These are phyloP conservation scores for Metaphire vulgaris DNA, from an alignment of 1,140 invertebrate species.

Conservation along the genomic window DNA sequence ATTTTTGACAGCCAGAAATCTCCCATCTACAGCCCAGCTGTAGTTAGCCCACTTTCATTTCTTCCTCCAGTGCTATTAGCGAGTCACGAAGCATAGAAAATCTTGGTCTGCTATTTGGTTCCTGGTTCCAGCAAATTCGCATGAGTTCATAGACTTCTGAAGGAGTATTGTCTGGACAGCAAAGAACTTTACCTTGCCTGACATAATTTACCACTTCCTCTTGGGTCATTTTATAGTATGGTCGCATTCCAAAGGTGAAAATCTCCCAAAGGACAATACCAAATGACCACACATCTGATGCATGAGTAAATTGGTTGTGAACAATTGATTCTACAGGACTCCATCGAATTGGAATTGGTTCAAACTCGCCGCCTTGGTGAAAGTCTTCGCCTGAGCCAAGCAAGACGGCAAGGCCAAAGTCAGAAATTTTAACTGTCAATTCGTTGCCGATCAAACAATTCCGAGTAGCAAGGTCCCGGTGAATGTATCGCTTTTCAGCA, in stretches of 20 bases:
- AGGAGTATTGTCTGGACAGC: conserved; percentile 85
- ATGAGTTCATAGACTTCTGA: conserved; percentile 84
- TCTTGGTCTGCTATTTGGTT: conserved; percentile 62
- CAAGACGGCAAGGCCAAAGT: conserved; percentile 82
- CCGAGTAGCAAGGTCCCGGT: conserved; percentile 28
- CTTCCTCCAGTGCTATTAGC: not conserved
- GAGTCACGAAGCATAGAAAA: not conserved
- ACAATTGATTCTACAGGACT: conserved; percentile 96
- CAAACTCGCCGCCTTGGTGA: conserved; percentile 55
- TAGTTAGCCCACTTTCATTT: no score
- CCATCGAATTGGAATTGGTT: conserved; percentile 60
- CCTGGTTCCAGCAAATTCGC: conserved; percentile 83
- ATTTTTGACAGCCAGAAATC: no score
- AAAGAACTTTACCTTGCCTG: conserved; percentile 79
- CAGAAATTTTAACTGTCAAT: conserved; percentile 80
- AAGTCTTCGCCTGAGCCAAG: conserved; percentile 61
- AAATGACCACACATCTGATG: conserved; percentile 97
- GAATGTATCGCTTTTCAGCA: conserved; percentile 51
- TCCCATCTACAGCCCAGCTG: no score
- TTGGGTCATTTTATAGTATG: conserved; percentile 88
- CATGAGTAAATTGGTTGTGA: conserved; percentile 90
- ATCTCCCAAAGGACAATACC: conserved; percentile 96
- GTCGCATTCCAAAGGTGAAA: conserved; percentile 89
- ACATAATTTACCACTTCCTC: conserved; percentile 96
- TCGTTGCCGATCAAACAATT: conserved; percentile 62